Percentiles rank a stretch among this genome's conserved stretches.
Evolutionary conservation across 2,888 invertebrate species (phyloP).

Genomic region (Spisula subtruncata): DNA sequence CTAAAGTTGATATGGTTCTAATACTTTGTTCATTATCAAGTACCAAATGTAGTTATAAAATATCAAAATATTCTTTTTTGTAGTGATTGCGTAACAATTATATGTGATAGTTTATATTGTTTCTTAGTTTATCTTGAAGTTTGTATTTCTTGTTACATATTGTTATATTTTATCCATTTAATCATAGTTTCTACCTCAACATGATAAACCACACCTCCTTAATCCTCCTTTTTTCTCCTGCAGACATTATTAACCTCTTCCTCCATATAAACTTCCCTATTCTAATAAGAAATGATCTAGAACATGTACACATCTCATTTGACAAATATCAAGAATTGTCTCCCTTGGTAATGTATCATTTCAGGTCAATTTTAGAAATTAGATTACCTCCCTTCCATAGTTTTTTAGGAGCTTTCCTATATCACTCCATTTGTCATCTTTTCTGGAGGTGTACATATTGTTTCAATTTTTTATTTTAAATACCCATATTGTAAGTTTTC

Average conservation of each 20-base stretch:
- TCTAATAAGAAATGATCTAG: too few relatives aligned
- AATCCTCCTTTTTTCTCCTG: not conserved
- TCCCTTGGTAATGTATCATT: too few relatives aligned
- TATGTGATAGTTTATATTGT: slow-evolving; percentile 59
- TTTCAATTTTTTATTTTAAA: too few relatives aligned
- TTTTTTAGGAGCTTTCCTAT: too few relatives aligned
- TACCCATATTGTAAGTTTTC: too few relatives aligned
- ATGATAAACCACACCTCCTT: not conserved
- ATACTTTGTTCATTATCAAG: not conserved
- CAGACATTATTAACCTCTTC: not conserved
- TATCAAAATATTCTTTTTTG: slow-evolving; percentile 26
- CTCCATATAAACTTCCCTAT: too few relatives aligned
- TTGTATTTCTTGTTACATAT: slow-evolving; percentile 44
- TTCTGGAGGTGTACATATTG: too few relatives aligned
- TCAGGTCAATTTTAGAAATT: too few relatives aligned
- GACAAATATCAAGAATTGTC: too few relatives aligned
- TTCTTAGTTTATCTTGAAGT: slow-evolving; percentile 41
- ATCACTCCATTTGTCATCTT: too few relatives aligned
- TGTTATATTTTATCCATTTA: slow-evolving; percentile 48
- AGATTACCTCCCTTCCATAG: too few relatives aligned
- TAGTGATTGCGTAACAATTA: slow-evolving; percentile 21
- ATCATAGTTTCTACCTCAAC: slow-evolving; percentile 41
- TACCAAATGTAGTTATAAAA: not conserved
- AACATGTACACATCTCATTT: too few relatives aligned
- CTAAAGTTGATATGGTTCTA: not conserved